phyloP scores from a whole-genome alignment of 1,140 invertebrate genomes.

The Pantala flavescens region DNA sequence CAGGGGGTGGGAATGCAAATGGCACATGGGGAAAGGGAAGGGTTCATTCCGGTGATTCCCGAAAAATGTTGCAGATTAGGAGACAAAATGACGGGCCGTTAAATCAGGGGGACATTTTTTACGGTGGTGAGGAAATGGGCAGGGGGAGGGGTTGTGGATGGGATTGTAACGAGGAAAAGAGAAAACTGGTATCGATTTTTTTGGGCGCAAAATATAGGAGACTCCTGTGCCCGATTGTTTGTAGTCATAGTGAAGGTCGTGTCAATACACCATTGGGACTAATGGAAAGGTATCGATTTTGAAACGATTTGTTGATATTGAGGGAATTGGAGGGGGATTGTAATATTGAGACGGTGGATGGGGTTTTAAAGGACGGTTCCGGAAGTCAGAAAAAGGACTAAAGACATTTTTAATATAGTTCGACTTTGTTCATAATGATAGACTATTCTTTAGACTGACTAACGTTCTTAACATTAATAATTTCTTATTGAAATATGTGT shows the following conservation, averaged over 20 bases:
- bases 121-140: not conserved
- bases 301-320: not conserved
- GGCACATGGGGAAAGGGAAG: not conserved
- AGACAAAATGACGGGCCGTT: slow-evolving; percentile 4
- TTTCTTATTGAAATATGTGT: too few species aligned
- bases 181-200: too few species aligned
- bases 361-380: not conserved
- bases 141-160: not conserved
- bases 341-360: not conserved
- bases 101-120: not conserved
- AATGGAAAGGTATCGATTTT: not conserved
- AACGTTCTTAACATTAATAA: too few species aligned
- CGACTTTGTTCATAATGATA: too few species aligned
- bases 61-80: slow-evolving; percentile 7
- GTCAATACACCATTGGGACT: not conserved
- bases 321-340: not conserved
- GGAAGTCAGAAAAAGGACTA: not conserved
- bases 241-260: not conserved
- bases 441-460: too few species aligned
- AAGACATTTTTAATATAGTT: not conserved
- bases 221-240: too few species aligned
- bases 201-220: too few species aligned
- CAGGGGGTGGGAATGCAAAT: not conserved
- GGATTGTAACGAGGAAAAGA: too few species aligned
- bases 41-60: not conserved